phyloP scores from a whole-genome alignment of 92 coral and sea anemone genomes.

The Epizoanthus scotinus region DNA sequence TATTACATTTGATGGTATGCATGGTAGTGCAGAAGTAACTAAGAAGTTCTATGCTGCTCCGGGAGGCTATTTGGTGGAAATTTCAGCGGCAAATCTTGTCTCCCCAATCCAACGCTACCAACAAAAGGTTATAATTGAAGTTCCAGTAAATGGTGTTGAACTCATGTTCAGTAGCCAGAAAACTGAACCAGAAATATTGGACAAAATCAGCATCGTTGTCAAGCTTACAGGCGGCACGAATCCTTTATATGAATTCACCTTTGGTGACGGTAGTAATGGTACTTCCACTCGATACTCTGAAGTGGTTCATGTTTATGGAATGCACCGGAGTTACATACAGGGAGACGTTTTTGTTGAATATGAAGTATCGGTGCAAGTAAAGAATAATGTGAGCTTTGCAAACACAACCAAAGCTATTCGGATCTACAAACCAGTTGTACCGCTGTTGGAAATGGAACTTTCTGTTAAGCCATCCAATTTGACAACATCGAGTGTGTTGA shows the following conservation, averaged over 20 bases:
- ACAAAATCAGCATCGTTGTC: not conserved
- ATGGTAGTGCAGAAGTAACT: constrained; percentile 37
- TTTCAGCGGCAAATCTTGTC: constrained; percentile 60
- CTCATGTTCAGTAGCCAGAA: not conserved
- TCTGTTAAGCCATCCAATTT: constrained; percentile 24
- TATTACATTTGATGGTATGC: constrained; percentile 3
- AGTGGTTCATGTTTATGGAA: constrained; percentile 18
- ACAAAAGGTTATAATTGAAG: constrained; percentile 51
- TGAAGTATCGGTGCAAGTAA: not conserved
- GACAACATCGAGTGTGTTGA: constrained; percentile 24
- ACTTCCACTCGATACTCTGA: not conserved
- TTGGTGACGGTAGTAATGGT: not conserved
- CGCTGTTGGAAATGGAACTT: constrained; percentile 38
- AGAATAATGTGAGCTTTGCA: constrained; percentile 1
- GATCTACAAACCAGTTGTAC: constrained; percentile 44
- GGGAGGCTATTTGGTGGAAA: constrained; percentile 44
- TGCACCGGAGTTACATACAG: not conserved
- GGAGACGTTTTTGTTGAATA: not conserved
- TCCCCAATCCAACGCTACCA: constrained; percentile 34
- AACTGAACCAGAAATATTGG: not conserved
- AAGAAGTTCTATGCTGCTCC: constrained; percentile 43
- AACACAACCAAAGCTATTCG: not conserved
- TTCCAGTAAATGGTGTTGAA: constrained; percentile 1
- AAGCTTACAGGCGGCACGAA: constrained; percentile 7
- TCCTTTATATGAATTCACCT: constrained; percentile 7